These are phyloP conservation scores for Barbus barbus DNA, from an alignment of 2,113 vertebrate species.

Conservation along the genomic window DNA sequence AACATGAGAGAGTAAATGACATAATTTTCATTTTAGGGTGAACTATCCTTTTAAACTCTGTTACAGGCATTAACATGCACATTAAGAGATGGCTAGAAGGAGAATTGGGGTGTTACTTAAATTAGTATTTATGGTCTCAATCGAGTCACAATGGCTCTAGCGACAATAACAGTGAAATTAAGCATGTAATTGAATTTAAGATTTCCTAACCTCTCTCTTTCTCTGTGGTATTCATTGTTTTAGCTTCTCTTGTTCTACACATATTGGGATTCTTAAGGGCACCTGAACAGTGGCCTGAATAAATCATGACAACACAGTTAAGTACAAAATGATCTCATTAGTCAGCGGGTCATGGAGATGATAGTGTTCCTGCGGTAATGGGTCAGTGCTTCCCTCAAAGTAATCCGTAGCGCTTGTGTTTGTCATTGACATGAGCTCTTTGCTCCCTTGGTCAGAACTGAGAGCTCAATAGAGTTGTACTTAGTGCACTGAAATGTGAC, in stretches of 20 bases:
- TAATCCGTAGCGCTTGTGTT: not conserved
- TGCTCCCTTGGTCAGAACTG: not conserved
- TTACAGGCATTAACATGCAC: too few relatives aligned
- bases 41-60: not conserved
- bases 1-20: not conserved
- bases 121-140: not conserved
- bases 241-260: not conserved
- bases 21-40: not conserved
- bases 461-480: not conserved
- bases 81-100: not conserved
- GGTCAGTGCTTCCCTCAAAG: conserved; percentile 27
- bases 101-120: not conserved
- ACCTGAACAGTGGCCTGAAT: not conserved
- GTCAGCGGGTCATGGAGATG: conserved; percentile 14
- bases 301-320: conserved; percentile 28
- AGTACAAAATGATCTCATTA: conserved; percentile 24
- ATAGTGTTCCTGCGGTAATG: not conserved
- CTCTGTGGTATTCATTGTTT: conserved; percentile 3
- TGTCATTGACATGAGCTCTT: conserved; percentile 26
- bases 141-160: conserved; percentile 16
- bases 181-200: not conserved
- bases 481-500: not conserved
- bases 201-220: not conserved
- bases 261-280: not conserved
- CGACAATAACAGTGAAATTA: not conserved